Base-by-base conservation (phyloP, 2,113 vertebrate species). In the Epinephelus lanceolatus region DNA sequence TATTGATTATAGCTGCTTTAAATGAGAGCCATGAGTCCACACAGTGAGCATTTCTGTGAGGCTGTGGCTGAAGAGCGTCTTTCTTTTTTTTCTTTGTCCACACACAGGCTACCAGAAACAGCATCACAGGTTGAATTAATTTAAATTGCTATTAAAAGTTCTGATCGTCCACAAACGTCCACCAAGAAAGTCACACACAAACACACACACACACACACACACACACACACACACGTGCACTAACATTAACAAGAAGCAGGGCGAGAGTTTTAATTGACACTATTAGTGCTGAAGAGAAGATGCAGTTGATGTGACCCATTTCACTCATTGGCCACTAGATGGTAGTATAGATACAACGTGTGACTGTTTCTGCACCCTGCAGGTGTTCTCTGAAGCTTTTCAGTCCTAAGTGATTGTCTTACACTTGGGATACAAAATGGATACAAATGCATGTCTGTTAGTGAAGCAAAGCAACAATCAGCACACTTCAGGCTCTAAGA, bases 241-340 rank as follows among this genome's bases (percentile, higher is more conserved):
- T 40, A 49, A 49, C 19, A 37, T 61, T 17, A 21, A 27, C 30
- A 21, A 4, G 4, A 52, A 52, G 11, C 45, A 23, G 23, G 19
- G 71, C 42, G 33, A 21, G 5, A 13, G 59, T 42, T 42, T 8
- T n/a, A 6, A 21, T 15, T 21, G 21, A 25, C 1, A 17, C 14
- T 65, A 14, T 25, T 53, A 17, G 8, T 49, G 53, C 9, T 49
- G 19, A 27, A 17, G 59, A 60, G 7, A 42, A 13, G 45, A 42
- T 11, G 12, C 14, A 27, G n/a, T 40, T 18, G 8, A 67, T n/a
- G 3, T 21, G 6, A 59, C 9, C 12, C 5, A 19, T 53, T 60
- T n/a, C 56, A 7, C 23, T 27, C 37, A n/a, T 23, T 27, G 9
- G 52, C 84, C 89, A 83, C 85, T 72, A 89, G 87, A 65, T 87